A percentile compares a stretch with the other conserved stretches of the same genome.
phyloP scores from a whole-genome alignment of 1,140 invertebrate genomes.

The Lepidotrigona ventralis region DNA sequence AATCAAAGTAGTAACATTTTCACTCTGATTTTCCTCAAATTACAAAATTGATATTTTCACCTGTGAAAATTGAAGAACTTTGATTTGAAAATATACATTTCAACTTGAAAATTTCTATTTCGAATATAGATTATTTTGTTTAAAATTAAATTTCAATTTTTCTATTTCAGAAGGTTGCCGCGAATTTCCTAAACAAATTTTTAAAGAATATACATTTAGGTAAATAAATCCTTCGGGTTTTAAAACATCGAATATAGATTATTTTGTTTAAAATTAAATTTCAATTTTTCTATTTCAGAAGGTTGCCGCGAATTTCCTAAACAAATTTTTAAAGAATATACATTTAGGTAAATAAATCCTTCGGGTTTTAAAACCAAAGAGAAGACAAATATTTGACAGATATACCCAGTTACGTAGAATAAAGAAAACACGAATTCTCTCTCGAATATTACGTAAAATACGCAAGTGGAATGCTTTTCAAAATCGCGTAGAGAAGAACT shows the following conservation, averaged over 20 bases:
- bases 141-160: background rate
- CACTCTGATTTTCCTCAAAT: too few species aligned
- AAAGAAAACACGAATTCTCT: background rate
- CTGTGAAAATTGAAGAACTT: background rate
- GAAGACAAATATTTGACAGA: background rate
- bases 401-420: background rate
- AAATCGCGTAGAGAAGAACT: background rate
- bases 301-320: background rate
- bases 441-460: background rate
- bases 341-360: background rate
- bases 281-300: background rate
- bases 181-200: background rate
- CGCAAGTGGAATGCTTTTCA: conserved; percentile 15
- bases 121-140: too few species aligned
- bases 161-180: background rate
- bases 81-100: background rate
- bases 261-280: background rate
- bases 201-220: background rate
- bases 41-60: background rate
- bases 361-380: background rate
- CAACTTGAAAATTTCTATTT: background rate
- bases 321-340: background rate
- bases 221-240: background rate
- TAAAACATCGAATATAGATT: too few species aligned
- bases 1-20: too few species aligned